These are phyloP conservation scores for Scylla paramamosain DNA, from an alignment of 1,140 invertebrate species.

Conservation along the genomic window DNA sequence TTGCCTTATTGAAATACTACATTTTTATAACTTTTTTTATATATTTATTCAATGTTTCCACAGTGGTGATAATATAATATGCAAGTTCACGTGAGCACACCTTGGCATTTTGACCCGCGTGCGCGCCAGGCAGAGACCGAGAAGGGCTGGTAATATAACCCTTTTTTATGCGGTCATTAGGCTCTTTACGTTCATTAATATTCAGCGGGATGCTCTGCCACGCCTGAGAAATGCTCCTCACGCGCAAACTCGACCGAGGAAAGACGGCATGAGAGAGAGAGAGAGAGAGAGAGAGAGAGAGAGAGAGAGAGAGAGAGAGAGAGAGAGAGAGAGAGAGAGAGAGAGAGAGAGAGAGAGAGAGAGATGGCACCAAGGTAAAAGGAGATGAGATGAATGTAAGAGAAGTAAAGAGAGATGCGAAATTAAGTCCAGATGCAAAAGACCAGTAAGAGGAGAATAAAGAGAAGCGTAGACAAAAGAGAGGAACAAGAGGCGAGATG, in stretches of 20 bases:
- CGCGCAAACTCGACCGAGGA: not conserved
- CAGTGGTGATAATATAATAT: not conserved
- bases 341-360: too few species aligned
- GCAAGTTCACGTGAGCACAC: not conserved
- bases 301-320: not conserved
- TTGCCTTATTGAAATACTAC: not conserved
- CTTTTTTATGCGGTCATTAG: slow-evolving; percentile 6
- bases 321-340: not conserved
- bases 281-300: not conserved
- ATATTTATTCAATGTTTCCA: not conserved
- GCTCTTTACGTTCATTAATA: slow-evolving; percentile 13
- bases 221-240: not conserved
- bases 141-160: not conserved
- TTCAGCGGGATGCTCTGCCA: slow-evolving; percentile 5
- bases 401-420: too few species aligned
- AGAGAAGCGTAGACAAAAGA: not conserved
- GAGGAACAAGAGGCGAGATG: not conserved
- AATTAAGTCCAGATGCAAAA: too few species aligned
- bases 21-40: not conserved
- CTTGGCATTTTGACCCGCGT: not conserved
- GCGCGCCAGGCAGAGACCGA: not conserved
- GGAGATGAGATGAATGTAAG: too few species aligned
- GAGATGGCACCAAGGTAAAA: too few species aligned
- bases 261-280: not conserved
- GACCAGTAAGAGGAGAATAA: not conserved